phyloP scores from a whole-genome alignment of 2,888 invertebrate genomes.

The Diloba caeruleocephala region DNA sequence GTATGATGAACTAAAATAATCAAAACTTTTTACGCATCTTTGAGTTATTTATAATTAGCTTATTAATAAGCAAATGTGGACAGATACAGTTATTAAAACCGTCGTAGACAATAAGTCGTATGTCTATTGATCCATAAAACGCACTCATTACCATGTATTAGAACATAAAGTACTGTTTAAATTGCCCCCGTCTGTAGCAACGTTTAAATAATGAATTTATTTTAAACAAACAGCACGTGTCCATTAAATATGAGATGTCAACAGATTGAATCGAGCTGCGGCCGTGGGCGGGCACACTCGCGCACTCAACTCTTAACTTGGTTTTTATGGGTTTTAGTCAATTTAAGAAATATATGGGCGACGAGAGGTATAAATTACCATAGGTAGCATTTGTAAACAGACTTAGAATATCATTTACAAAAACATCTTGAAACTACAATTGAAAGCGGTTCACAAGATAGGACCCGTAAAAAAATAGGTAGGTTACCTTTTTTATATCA shows the following conservation, averaged over 20 bases:
- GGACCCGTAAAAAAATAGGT: too few relatives aligned
- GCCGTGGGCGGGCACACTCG: conserved; percentile 71
- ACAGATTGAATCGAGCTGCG: conserved; percentile 70
- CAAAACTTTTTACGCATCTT: conserved; percentile 14
- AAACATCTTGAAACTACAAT: too few relatives aligned
- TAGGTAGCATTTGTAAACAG: background rate
- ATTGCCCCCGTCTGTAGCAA: conserved; percentile 42
- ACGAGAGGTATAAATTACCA: too few relatives aligned
- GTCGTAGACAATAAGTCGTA: conserved; percentile 6
- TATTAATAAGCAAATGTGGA: conserved; percentile 2
- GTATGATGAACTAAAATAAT: conserved; percentile 13
- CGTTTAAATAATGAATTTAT: conserved; percentile 60
- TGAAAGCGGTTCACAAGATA: too few relatives aligned
- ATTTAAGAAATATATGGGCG: background rate
- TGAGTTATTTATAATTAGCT: conserved; percentile 12
- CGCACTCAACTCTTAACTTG: conserved; percentile 43
- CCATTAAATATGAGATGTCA: conserved; percentile 78
- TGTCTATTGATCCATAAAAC: conserved; percentile 29
- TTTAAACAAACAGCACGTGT: conserved; percentile 77
- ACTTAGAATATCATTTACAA: too few relatives aligned
- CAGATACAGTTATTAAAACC: conserved; percentile 30
- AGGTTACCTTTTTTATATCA: too few relatives aligned
- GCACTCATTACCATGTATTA: conserved; percentile 37
- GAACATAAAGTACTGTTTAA: conserved; percentile 36
- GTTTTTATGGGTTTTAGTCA: conserved; percentile 10